A percentile compares a stretch with the other conserved stretches of the same genome.
Conservation (phyloP, 1,140 invertebrate genomes). For the Steinernema feltiae region DNA sequence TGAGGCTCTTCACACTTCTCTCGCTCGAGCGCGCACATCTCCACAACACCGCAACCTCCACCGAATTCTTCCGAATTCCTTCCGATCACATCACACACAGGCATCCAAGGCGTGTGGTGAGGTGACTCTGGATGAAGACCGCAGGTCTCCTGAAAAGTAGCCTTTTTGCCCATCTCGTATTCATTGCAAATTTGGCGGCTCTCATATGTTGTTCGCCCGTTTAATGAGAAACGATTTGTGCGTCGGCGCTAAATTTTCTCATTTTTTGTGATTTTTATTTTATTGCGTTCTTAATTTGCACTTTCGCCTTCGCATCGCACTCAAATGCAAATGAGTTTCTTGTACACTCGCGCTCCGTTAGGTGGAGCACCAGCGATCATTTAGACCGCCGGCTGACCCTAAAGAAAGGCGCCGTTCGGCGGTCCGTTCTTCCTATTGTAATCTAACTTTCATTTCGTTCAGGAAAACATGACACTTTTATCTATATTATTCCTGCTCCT, state of each 20-base stretch:
- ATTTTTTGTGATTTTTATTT: too few relatives aligned
- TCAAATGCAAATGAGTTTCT: neutral
- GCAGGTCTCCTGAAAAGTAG: neutral
- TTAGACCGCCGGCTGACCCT: neutral
- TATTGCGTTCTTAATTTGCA: constrained; percentile 15
- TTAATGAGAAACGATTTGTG: too few relatives aligned
- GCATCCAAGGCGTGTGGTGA: neutral
- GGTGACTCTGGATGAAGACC: too few relatives aligned
- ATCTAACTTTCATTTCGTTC: too few relatives aligned
- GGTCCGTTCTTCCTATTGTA: too few relatives aligned
- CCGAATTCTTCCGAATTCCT: neutral
- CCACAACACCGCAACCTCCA: neutral
- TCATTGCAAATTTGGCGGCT: neutral
- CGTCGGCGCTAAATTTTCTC: too few relatives aligned
- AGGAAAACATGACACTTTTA: too few relatives aligned
- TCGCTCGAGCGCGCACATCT: neutral
- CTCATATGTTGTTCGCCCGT: neutral
- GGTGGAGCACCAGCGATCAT: neutral
- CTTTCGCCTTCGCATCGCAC: neutral
- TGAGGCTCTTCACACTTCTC: neutral
- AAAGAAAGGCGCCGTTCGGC: neutral
- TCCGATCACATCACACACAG: neutral
- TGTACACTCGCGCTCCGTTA: neutral
- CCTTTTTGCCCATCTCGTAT: neutral
- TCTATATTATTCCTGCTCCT: neutral